Evolutionary conservation across 2,888 invertebrate species (phyloP).

Genomic region (Diploptera punctata): DNA sequence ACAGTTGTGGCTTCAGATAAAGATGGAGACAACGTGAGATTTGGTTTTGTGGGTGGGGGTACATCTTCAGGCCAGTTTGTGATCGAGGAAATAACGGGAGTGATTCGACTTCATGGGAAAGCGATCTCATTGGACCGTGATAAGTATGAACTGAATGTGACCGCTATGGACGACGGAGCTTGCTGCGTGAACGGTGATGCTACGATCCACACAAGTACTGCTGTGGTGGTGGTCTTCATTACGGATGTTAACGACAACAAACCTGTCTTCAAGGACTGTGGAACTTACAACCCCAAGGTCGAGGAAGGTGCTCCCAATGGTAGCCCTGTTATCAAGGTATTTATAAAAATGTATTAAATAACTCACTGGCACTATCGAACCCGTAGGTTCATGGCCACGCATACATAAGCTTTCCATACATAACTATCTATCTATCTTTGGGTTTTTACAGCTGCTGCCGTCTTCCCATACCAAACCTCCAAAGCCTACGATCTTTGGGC

Average conservation of each 20-base stretch:
- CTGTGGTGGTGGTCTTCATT: constrained; percentile 94
- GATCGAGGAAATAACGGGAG: constrained; percentile 94
- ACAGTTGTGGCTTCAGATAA: constrained; percentile 97
- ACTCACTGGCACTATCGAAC: too few species aligned
- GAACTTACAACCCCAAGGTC: constrained; percentile 91
- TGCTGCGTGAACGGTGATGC: constrained; percentile 91
- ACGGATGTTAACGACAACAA: constrained; percentile 98
- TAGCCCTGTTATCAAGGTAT: constrained; percentile 88
- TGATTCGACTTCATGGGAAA: constrained; percentile 87
- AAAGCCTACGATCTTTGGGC: too few species aligned
- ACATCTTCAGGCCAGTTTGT: constrained; percentile 92
- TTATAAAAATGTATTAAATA: too few species aligned
- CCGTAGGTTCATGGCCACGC: too few species aligned
- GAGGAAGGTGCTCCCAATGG: constrained; percentile 95
- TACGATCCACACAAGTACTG: constrained; percentile 91
- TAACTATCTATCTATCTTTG: too few species aligned
- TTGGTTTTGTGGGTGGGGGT: constrained; percentile 86
- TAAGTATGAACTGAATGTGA: constrained; percentile 95
- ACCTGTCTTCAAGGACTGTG: constrained; percentile 93
- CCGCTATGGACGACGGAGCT: constrained; percentile 96
- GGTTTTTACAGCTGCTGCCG: too few species aligned
- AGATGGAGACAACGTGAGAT: constrained; percentile 95
- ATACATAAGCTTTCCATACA: too few species aligned
- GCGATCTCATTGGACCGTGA: constrained; percentile 88
- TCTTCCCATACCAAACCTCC: too few species aligned